phyloP scores from a whole-genome alignment of 2,113 vertebrate species.

The Gavia stellata region DNA sequence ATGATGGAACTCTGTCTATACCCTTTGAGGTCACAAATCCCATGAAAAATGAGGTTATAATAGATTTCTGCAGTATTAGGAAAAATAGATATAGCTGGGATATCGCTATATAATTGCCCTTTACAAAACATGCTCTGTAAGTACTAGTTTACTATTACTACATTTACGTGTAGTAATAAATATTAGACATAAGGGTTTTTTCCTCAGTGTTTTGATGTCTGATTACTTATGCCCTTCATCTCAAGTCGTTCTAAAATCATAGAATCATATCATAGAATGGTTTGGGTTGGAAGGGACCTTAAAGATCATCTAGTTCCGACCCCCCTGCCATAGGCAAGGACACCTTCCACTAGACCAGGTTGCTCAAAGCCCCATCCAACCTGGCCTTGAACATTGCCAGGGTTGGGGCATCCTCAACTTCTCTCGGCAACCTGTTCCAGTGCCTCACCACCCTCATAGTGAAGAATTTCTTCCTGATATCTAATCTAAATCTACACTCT shows the following conservation, averaged over 20 bases:
- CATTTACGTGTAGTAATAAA: background rate
- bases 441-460: too few species aligned
- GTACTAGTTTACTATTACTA: background rate
- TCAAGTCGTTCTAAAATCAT: background rate
- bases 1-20: background rate
- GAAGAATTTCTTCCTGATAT: too few species aligned
- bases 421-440: too few species aligned
- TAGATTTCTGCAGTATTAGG: background rate
- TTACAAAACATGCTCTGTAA: background rate
- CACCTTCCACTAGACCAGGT: too few species aligned
- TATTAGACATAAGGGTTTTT: background rate
- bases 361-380: too few species aligned
- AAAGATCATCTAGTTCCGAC: too few species aligned
- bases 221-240: background rate
- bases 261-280: too few species aligned
- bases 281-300: too few species aligned
- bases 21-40: background rate
- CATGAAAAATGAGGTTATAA: background rate
- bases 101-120: background rate
- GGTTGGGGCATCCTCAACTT: too few species aligned
- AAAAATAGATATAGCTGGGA: background rate
- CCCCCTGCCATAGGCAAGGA: too few species aligned
- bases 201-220: background rate
- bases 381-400: too few species aligned
- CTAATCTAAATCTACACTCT: too few species aligned